phyloP scores from a whole-genome alignment of 2,113 vertebrate species.

The Actinemys pallida region DNA sequence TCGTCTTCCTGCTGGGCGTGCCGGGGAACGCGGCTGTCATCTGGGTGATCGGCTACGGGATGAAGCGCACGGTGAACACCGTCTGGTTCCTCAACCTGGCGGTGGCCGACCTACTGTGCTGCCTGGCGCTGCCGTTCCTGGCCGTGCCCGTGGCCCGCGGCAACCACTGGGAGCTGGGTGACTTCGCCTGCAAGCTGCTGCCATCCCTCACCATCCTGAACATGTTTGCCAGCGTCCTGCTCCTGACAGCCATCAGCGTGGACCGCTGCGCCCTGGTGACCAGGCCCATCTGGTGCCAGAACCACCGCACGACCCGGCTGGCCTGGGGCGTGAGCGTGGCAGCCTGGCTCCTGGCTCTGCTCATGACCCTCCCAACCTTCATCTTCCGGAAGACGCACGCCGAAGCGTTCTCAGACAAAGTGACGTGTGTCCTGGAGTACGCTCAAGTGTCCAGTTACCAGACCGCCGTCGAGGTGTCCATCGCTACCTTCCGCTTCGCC shows the following conservation, averaged over 20 bases:
- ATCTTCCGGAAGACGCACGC: slow-evolving; percentile 29
- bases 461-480: rapidly evolving
- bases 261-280: slow-evolving; percentile 85
- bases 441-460: rapidly evolving
- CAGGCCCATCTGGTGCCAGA: slow-evolving; percentile 82
- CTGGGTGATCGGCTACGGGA: slow-evolving; percentile 81
- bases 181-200: slow-evolving; percentile 81
- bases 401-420: rapidly evolving
- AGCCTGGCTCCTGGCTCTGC: slow-evolving; percentile 78
- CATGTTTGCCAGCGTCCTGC: slow-evolving; percentile 89
- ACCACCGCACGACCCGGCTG: background rate
- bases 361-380: slow-evolving; percentile 82
- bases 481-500: slow-evolving; percentile 62
- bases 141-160: slow-evolving; percentile 73
- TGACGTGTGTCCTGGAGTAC: slow-evolving; percentile 60
- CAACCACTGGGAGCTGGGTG: slow-evolving; percentile 84
- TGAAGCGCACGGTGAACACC: slow-evolving; percentile 78
- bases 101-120: slow-evolving; percentile 87
- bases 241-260: slow-evolving; percentile 84
- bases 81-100: slow-evolving; percentile 91
- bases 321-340: slow-evolving; percentile 50
- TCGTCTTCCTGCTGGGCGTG: slow-evolving; percentile 80
- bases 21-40: slow-evolving; percentile 83
- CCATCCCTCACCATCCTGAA: slow-evolving; percentile 80
- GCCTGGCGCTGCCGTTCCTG: slow-evolving; percentile 84